Conservation (phyloP, 2,113 vertebrate species). For the Emydura subglobosa region DNA sequence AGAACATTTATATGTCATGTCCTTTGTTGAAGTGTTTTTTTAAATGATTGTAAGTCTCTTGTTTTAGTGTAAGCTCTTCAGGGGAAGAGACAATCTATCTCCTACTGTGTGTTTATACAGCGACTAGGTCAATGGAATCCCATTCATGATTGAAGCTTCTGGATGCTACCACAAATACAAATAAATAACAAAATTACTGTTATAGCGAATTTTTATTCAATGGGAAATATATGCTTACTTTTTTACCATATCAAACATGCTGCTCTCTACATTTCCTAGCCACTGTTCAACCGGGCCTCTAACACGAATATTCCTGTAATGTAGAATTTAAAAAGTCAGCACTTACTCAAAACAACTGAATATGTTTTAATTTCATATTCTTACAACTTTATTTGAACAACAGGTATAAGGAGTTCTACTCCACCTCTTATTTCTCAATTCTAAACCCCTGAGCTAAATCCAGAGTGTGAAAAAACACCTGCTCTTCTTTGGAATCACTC, state of each 20-base stretch:
- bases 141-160: not conserved
- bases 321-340: not conserved
- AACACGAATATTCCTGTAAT: conserved; percentile 74
- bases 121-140: not conserved
- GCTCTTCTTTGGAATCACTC: not conserved
- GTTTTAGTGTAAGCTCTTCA: not conserved
- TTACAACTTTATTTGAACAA: not conserved
- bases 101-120: no score
- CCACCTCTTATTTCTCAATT: not conserved
- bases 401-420: not conserved
- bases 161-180: not conserved
- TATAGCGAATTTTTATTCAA: not conserved
- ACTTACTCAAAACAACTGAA: not conserved
- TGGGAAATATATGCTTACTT: conserved; percentile 65
- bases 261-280: conserved; percentile 77
- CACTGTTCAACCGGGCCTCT: conserved; percentile 77
- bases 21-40: not conserved
- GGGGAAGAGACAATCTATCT: not conserved
- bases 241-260: conserved; percentile 76
- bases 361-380: not conserved
- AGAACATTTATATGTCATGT: not conserved
- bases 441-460: not conserved
- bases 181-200: not conserved
- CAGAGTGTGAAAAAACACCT: not conserved
- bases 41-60: not conserved